These are phyloP conservation scores for Mesorhabditis sp. DNA, from an alignment of 2,888 invertebrate species.

Conservation along the genomic window DNA sequence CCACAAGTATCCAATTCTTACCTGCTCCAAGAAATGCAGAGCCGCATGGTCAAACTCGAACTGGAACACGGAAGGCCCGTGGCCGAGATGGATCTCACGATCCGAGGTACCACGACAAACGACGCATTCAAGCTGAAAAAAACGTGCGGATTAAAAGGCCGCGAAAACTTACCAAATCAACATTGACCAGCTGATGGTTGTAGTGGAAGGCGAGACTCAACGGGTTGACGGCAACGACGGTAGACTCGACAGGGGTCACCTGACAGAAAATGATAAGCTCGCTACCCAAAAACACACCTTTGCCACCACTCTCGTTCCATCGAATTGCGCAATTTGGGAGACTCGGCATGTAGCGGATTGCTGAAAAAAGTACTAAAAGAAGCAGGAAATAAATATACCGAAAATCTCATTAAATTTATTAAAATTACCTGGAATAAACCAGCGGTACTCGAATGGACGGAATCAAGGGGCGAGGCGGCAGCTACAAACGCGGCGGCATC, in stretches of 20 bases:
- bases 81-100: conserved; percentile 3
- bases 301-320: background rate
- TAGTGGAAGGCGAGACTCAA: conserved; percentile 38
- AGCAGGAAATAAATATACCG: no score
- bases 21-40: conserved; percentile 2
- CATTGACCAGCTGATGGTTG: conserved; percentile 28
- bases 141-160: background rate
- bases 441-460: conserved; percentile 1
- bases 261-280: background rate
- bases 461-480: background rate
- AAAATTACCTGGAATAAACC: background rate
- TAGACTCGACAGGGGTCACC: conserved; percentile 10
- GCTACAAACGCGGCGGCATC: background rate
- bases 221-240: conserved; percentile 34
- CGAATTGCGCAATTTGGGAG: conserved; percentile 2
- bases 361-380: background rate
- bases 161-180: conserved; percentile 29
- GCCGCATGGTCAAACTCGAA: conserved; percentile 1
- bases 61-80: background rate
- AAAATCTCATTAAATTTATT: no score
- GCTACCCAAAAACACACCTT: background rate
- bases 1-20: conserved; percentile 5
- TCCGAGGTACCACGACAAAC: conserved; percentile 11
- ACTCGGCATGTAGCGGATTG: conserved; percentile 5
- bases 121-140: conserved; percentile 26